Conservation (phyloP, 2,888 invertebrate genomes). For the Drosophila monieri region DNA sequence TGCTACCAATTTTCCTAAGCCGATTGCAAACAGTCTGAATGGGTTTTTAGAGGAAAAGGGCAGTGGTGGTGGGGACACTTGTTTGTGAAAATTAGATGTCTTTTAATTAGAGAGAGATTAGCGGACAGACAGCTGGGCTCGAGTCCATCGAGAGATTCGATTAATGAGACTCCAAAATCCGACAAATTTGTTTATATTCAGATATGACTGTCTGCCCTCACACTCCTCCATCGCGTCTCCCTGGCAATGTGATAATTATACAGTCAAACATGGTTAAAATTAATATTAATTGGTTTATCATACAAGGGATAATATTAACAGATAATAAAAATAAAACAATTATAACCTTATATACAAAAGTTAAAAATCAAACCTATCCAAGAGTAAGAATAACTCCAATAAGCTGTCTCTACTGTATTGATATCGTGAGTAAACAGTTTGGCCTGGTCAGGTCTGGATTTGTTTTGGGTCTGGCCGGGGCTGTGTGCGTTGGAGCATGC, state of each 20-base stretch:
- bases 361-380: too few species aligned
- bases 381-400: too few species aligned
- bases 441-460: slow-evolving; percentile 26
- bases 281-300: not conserved
- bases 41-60: not conserved
- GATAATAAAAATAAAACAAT: too few species aligned
- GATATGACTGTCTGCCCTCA: slow-evolving; percentile 23
- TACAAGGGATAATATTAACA: too few species aligned
- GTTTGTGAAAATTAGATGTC: slow-evolving; percentile 46
- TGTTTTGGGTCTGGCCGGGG: slow-evolving; percentile 19
- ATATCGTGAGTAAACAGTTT: slow-evolving; percentile 34
- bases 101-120: slow-evolving; percentile 48
- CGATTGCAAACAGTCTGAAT: not conserved
- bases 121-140: slow-evolving; percentile 26
- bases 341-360: too few species aligned
- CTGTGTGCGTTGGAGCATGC: slow-evolving; percentile 3
- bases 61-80: slow-evolving; percentile 32
- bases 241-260: slow-evolving; percentile 5
- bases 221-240: not conserved
- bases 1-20: not conserved
- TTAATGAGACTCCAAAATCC: slow-evolving; percentile 24
- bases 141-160: slow-evolving; percentile 17
- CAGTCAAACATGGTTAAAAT: not conserved
- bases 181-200: slow-evolving; percentile 16
- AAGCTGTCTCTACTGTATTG: slow-evolving; percentile 2